Percentiles rank a stretch among this genome's conserved stretches.
Evolutionary conservation across 53 echinoderm and acorn worm species (phyloP).

Genomic region (Hippasteria phrygiana): DNA sequence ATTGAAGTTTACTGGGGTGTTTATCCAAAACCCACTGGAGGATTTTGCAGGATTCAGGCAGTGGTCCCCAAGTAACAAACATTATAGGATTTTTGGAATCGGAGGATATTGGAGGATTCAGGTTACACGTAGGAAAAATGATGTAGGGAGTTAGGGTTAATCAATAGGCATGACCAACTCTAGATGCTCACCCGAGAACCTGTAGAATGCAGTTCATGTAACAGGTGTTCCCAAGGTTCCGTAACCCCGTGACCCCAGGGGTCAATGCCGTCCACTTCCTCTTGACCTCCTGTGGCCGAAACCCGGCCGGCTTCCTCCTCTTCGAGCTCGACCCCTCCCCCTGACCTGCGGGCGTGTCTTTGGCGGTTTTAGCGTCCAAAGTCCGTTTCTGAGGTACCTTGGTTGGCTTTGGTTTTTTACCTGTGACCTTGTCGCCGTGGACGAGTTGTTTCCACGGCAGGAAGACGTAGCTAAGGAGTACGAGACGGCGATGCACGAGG

Average conservation of each 20-base stretch:
- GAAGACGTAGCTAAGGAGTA: constrained; percentile 85
- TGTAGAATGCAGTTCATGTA: constrained; percentile 97
- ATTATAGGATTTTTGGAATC: too few relatives aligned
- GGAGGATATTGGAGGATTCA: too few relatives aligned
- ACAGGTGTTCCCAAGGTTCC: constrained; percentile 96
- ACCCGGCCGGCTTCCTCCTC: constrained; percentile 19
- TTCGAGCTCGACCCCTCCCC: constrained; percentile 29
- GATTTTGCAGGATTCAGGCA: too few relatives aligned
- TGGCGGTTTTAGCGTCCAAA: constrained; percentile 7
- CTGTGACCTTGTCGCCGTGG: constrained; percentile 83
- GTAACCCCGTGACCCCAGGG: constrained; percentile 91
- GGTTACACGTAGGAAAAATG: too few relatives aligned
- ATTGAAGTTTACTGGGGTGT: too few relatives aligned
- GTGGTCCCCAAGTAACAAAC: too few relatives aligned
- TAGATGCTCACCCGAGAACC: constrained; percentile 80
- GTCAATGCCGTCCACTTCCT: constrained; percentile 90
- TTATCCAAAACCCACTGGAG: too few relatives aligned
- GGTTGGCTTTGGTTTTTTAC: constrained; percentile 36
- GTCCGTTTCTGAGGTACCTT: constrained; percentile 50
- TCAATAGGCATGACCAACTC: not conserved
- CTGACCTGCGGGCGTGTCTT: not conserved
- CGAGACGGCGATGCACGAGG: constrained; percentile 88
- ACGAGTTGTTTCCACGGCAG: constrained; percentile 85
- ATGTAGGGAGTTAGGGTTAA: too few relatives aligned
- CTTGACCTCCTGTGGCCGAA: constrained; percentile 49